Evolutionary conservation across 53 echinoderm and acorn worm species (phyloP), one percentile per base, ranked within the genome.

Genomic region (Hippasteria phrygiana): DNA sequence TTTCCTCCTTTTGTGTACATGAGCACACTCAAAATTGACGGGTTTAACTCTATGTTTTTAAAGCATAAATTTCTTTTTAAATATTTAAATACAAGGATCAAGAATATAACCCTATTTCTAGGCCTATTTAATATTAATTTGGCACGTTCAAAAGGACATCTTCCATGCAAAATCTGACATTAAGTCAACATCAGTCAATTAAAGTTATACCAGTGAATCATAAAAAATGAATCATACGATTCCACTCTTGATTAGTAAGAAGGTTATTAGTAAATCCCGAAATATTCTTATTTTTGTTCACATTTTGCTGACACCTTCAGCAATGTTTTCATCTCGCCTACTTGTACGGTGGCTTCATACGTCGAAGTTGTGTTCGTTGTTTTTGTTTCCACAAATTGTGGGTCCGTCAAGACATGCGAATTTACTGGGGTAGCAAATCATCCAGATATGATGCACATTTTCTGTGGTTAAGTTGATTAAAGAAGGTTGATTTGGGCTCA

Each of bases 221-320:
- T 31, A 20, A n/a, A 11, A 31, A 75, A 32, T 18, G 28, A 50
- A 75, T 75, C 75, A 32, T 42, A 43, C 10, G 28, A 71, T 50
- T 62, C 45, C 71, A 85, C 71, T 85, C 85, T 85, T 85, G 85
- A 85, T 85, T 85, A 85, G 85, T 85, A 85, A 71, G 36, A 13
- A 28, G 27, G 37, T 79, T 70, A 55, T 85, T 37, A 85, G 35
- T 63, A 42, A 80, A 66, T 83, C 67, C 64, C 42, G 34, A 63
- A 63, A 59, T 59, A 59, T 59, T 59, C 59, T 22, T 59, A 59
- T 59, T 24, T 59, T 59, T 59, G 59, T 24, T 59, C 59, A 59
- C n/a, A 59, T 0, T 17, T 59, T 12, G 26, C 59, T 14, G n/a
- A 22, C n/a, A 59, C 0, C 59, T 3, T 59, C 59, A 0, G 26